phyloP scores from a whole-genome alignment of 2,888 invertebrate species.

The Xylota segnis region DNA sequence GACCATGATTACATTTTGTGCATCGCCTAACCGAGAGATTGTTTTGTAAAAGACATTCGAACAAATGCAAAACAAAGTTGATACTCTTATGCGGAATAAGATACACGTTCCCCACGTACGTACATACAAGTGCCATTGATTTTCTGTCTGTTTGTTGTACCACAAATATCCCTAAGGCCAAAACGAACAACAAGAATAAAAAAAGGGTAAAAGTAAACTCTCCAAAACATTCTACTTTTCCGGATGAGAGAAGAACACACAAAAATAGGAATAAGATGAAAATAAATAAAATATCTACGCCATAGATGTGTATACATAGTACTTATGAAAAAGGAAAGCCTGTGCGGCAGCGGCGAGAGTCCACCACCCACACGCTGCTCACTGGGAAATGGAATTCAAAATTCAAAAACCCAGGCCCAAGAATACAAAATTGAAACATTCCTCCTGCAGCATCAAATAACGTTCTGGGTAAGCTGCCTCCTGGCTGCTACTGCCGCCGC shows the following conservation, averaged over 20 bases:
- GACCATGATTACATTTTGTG: constrained; percentile 31
- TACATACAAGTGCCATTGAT: constrained; percentile 28
- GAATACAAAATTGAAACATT: constrained; percentile 53
- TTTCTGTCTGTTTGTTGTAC: constrained; percentile 38
- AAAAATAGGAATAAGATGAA: constrained; percentile 37
- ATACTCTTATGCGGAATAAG: background rate
- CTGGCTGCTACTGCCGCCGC: background rate
- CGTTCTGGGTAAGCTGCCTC: constrained; percentile 25
- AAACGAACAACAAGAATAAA: background rate
- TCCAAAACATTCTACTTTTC: constrained; percentile 43
- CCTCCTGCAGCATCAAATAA: constrained; percentile 44
- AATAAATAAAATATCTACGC: constrained; percentile 52
- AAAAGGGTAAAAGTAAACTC: constrained; percentile 42
- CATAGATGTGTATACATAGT: background rate
- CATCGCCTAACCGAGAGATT: constrained; percentile 30
- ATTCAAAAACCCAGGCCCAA: constrained; percentile 31
- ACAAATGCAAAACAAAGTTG: constrained; percentile 49
- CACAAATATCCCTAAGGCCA: constrained; percentile 33
- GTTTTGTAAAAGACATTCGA: constrained; percentile 1
- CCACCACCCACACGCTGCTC: background rate
- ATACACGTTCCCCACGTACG: constrained; percentile 1
- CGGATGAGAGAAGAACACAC: constrained; percentile 31
- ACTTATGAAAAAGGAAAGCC: constrained; percentile 1
- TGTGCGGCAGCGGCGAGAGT: background rate
- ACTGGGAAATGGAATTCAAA: constrained; percentile 24